A percentile compares a stretch with the other conserved stretches of the same genome.
Conservation (phyloP, 2,797 vertebrate genomes). For the Gorsachius magnificus region DNA sequence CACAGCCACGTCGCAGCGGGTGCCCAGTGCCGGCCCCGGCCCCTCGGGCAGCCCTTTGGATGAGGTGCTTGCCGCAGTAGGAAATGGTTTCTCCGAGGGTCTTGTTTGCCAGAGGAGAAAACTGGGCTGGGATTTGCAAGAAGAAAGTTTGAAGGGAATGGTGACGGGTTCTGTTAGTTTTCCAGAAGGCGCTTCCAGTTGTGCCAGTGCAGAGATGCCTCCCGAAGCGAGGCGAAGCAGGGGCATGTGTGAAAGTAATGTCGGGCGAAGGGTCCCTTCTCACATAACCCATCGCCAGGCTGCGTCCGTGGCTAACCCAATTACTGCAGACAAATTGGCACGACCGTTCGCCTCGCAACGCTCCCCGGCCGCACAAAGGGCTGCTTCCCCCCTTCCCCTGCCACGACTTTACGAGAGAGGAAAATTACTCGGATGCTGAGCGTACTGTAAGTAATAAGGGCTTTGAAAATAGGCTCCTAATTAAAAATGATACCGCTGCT, state of each 20-base stretch:
- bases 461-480: constrained; percentile 50
- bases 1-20: not conserved
- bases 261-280: not conserved
- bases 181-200: not conserved
- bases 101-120: constrained; percentile 11
- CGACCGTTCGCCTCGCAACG: not conserved
- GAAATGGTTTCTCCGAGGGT: not conserved
- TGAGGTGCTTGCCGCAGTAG: not conserved
- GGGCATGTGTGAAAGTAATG: not conserved
- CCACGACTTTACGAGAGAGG: constrained; percentile 50
- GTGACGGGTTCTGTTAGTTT: not conserved
- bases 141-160: not conserved
- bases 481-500: constrained; percentile 53
- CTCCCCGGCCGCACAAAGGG: constrained; percentile 10
- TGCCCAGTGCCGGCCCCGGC: not conserved
- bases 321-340: constrained; percentile 49
- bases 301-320: constrained; percentile 10
- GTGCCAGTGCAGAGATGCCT: rapidly evolving
- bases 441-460: constrained; percentile 51
- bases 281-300: not conserved
- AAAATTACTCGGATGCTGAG: constrained; percentile 47
- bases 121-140: not conserved
- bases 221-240: rapidly evolving
- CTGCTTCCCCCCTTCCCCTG: constrained; percentile 12
- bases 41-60: not conserved